Evolutionary conservation across 2,888 invertebrate genomes (phyloP).

Genomic region (Melangyna quadrimaculata): DNA sequence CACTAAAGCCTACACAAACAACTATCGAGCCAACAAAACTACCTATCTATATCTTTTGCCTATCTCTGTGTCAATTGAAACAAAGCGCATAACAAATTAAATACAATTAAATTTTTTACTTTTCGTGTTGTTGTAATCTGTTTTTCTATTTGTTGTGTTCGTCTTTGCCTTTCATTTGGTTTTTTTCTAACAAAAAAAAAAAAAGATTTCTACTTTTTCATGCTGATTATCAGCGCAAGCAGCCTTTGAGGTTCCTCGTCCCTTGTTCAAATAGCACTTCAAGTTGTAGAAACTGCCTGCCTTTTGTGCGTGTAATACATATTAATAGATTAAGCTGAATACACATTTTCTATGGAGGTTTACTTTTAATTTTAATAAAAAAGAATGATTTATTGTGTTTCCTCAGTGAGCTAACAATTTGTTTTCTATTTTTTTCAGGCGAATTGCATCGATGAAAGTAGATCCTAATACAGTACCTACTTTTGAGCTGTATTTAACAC

Average conservation of each 20-base stretch:
- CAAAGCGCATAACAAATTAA: constrained; percentile 70
- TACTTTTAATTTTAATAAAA: constrained; percentile 12
- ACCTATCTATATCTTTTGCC: constrained; percentile 33
- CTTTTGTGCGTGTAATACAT: constrained; percentile 59
- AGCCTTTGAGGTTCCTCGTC: constrained; percentile 31
- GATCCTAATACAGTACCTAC: constrained; percentile 94
- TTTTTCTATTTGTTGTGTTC: not conserved
- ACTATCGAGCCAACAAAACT: not conserved
- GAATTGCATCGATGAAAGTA: constrained; percentile 91
- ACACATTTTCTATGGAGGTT: constrained; percentile 27
- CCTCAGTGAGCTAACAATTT: constrained; percentile 17
- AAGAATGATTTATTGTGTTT: constrained; percentile 2
- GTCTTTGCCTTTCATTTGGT: constrained; percentile 16
- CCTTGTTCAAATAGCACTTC: constrained; percentile 54
- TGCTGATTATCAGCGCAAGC: constrained; percentile 49
- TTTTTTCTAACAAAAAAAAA: not conserved
- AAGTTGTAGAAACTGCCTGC: constrained; percentile 23
- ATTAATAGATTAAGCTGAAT: constrained; percentile 44
- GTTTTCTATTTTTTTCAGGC: constrained; percentile 79
- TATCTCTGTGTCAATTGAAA: constrained; percentile 69
- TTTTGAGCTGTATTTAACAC: constrained; percentile 93
- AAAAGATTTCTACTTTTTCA: constrained; percentile 39
- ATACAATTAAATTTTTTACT: constrained; percentile 56
- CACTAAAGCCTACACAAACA: not conserved
- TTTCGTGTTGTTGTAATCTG: constrained; percentile 24